Evolutionary conservation across 2,888 invertebrate genomes (phyloP), one percentile per base, ranked within the genome.

Genomic region (Chironomus tentans): DNA sequence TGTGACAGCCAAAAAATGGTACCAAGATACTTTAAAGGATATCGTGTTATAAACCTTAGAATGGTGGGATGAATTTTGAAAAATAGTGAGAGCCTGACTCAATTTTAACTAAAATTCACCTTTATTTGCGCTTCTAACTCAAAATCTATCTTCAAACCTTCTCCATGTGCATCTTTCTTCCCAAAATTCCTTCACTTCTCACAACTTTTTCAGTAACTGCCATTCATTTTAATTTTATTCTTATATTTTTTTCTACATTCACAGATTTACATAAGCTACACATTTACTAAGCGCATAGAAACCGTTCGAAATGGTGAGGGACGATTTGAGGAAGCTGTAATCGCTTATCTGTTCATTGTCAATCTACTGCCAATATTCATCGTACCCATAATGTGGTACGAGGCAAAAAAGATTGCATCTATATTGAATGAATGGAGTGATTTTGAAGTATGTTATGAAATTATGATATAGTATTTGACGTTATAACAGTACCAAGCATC

Each of bases 261-360:
- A 62, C 22, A 84, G 84, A 78, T 82, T 76, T 89, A 89, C 79
- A 86, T 90, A 15, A 82, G 86, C 0, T 91, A 89, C 79, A 85
- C 90, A 2, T 87, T 88, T 69, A 85, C 88, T 78, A 85, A 89
- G 79, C 88, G 88, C 78, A 87, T 90, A 0, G 86, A 87, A 79
- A 87, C 90, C 77, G 83, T 89, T 18, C 84, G 86, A 68, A 86
- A 88, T 0, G 83, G 88, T 1, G 90, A 89, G 80, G 90, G 90
- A 0, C 87, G 89, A 78, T 91, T 91, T 78, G 91, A 91, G 79
- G 91, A 91, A 82, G 90, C 90, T 0, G 91, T 91, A 0, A 91
- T 91, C 79, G 91, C 90, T 77, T 91, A 91, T 80, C 83, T 91
- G 0, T 91, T 91, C 79, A 87, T 90, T n/a, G 89, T 91, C 0